Conservation (phyloP, 2,113 vertebrate species). For the Mormyrus iriodes region DNA sequence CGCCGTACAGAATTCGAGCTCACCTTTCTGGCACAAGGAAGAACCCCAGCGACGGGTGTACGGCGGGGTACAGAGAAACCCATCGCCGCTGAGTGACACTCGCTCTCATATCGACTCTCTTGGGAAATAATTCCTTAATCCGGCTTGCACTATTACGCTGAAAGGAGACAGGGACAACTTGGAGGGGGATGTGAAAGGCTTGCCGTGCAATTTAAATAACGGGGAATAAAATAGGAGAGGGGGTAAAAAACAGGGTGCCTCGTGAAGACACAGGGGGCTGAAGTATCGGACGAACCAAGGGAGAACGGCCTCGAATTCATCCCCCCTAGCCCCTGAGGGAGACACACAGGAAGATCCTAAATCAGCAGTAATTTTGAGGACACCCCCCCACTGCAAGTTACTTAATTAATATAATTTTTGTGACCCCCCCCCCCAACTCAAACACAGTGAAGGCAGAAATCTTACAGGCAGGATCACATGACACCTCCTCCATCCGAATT, state of each 20-base stretch:
- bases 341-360: background rate
- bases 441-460: conserved; percentile 31
- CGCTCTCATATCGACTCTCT: conserved; percentile 67
- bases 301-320: background rate
- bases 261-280: background rate
- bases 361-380: conserved; percentile 14
- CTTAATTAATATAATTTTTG: background rate
- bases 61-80: conserved; percentile 33
- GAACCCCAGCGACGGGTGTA: conserved; percentile 43
- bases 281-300: background rate
- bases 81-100: conserved; percentile 59
- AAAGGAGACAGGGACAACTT: conserved; percentile 74
- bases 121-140: conserved; percentile 96
- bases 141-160: conserved; percentile 82
- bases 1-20: conserved; percentile 29
- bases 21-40: conserved; percentile 33
- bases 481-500: background rate
- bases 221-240: conserved; percentile 15
- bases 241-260: background rate
- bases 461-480: conserved; percentile 9
- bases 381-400: conserved; percentile 18
- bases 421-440: conserved; percentile 9
- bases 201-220: conserved; percentile 69
- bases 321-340: background rate
- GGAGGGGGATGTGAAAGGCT: conserved; percentile 77